A percentile compares a stretch with the other conserved stretches of the same genome.
Conservation (phyloP, 1,140 invertebrate genomes). For the Pogonognathellus flavescens region DNA sequence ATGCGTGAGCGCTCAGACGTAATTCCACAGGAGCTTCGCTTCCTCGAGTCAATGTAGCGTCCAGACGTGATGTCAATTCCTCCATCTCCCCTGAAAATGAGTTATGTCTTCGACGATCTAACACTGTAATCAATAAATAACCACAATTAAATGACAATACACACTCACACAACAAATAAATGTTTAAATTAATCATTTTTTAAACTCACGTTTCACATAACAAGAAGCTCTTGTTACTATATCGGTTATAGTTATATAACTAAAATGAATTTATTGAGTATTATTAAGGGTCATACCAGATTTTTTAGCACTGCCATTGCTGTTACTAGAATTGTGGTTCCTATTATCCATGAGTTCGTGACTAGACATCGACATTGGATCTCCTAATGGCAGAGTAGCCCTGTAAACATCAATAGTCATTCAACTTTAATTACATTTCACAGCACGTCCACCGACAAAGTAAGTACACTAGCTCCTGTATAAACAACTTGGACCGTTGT, state of each 20-base stretch:
- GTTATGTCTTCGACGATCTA: constrained; percentile 64
- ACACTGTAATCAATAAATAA: constrained; percentile 12
- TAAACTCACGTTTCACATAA: no score
- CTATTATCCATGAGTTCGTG: constrained; percentile 72
- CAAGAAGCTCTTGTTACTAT: no score
- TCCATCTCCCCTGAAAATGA: constrained; percentile 66
- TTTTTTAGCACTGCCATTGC: constrained; percentile 62
- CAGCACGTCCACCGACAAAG: not conserved
- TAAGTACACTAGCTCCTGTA: no score
- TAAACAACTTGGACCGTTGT: no score
- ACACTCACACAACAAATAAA: not conserved
- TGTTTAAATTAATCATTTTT: no score
- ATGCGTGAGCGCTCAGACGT: constrained; percentile 59
- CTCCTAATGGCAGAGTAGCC: constrained; percentile 83
- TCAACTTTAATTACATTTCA: constrained; percentile 23
- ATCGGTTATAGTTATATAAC: no score
- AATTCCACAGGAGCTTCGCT: constrained; percentile 62
- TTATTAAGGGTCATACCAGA: constrained; percentile 50
- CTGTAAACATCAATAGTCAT: constrained; percentile 71
- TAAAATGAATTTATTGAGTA: no score
- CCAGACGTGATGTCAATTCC: constrained; percentile 61
- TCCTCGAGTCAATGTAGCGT: constrained; percentile 57
- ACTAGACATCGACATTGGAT: constrained; percentile 74
- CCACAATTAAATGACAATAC: not conserved
- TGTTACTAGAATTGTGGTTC: constrained; percentile 71